Base-by-base conservation (phyloP, 2,888 invertebrate genomes). In the Watsonalla cultraria region DNA sequence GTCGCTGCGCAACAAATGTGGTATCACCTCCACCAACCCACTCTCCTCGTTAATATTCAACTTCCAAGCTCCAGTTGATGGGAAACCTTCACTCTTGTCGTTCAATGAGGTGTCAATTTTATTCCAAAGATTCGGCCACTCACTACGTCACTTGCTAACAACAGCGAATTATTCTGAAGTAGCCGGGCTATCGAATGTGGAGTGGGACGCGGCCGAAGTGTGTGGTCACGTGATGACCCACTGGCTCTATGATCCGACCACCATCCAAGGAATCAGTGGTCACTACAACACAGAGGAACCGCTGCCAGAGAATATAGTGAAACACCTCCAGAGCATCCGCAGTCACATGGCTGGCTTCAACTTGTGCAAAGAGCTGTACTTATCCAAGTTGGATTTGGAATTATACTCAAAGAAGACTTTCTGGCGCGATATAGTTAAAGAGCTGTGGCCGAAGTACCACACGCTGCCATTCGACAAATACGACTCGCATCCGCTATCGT, bases 151-250 rank as follows among this genome's bases (percentile, higher is more conserved):
- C 84, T 83, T 98, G 60, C 86, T 99, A 39, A 96, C 97, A 0
- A 94, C 93, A 72, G 94, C 95, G 0, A 94, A 95, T 13, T 97
- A 96, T 80, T 93, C 95, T 0, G 97, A 98, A 78, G 93, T 97
- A 0, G 94, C 97, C 4, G 98, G 98, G 0, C 85, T 96, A 24
- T 94, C 95, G 0, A 96, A 96, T 78, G 93, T 98, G 0, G 99
- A 99, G 88, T 98, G 97, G 97, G 99, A 99, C 82, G 96, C 97
- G 0, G 94, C 96, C 0, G 95, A 96, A 74, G 93, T 97, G 0
- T 94, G 95, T 58, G 95, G 96, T 0, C 92, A 96, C 67, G 96
- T 99, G 53, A 93, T 99, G 93, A 91, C 93, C 0, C 94, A 95
- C 74, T 97, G 96, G 94, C 82, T 97, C 7, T 94, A 94, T 61